Percentiles rank a stretch among this genome's conserved stretches.
phyloP scores from a whole-genome alignment of 2,113 vertebrate genomes.

The Theropithecus gelada region DNA sequence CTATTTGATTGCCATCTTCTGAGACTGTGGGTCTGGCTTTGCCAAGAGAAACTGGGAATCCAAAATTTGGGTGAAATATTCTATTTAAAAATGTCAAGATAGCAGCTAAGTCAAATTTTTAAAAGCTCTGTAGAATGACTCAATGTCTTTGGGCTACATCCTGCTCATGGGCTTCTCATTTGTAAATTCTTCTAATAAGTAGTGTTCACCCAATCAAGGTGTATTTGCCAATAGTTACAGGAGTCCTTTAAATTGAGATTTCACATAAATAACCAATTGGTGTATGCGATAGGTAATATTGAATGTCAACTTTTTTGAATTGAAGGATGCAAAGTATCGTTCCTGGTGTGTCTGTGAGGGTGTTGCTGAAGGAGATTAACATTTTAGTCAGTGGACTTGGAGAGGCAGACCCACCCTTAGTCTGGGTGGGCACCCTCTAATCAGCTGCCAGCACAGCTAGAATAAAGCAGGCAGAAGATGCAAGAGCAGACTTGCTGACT shows the following conservation, averaged over 20 bases:
- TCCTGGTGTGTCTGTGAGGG: too few relatives aligned
- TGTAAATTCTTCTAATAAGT: not conserved
- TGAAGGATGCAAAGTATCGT: too few relatives aligned
- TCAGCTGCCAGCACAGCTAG: too few relatives aligned
- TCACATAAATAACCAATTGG: not conserved
- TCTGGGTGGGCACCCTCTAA: too few relatives aligned
- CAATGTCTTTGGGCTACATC: not conserved
- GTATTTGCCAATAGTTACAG: not conserved
- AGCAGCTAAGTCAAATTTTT: not conserved
- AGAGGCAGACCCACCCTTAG: too few relatives aligned
- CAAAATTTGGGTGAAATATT: not conserved
- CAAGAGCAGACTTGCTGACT: too few relatives aligned
- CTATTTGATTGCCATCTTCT: not conserved
- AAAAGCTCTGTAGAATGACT: not conserved
- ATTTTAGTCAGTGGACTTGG: too few relatives aligned
- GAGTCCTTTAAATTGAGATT: not conserved
- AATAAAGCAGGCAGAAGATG: too few relatives aligned
- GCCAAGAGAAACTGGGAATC: not conserved
- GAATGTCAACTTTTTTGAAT: too few relatives aligned
- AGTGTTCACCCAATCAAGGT: not conserved
- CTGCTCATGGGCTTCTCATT: not conserved
- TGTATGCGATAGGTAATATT: too few relatives aligned
- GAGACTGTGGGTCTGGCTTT: not conserved
- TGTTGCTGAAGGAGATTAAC: too few relatives aligned
- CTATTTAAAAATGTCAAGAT: not conserved